A percentile compares a stretch with the other conserved stretches of the same genome.
Evolutionary conservation across 2,888 invertebrate genomes (phyloP).

Genomic region (Embidobia sp.): DNA sequence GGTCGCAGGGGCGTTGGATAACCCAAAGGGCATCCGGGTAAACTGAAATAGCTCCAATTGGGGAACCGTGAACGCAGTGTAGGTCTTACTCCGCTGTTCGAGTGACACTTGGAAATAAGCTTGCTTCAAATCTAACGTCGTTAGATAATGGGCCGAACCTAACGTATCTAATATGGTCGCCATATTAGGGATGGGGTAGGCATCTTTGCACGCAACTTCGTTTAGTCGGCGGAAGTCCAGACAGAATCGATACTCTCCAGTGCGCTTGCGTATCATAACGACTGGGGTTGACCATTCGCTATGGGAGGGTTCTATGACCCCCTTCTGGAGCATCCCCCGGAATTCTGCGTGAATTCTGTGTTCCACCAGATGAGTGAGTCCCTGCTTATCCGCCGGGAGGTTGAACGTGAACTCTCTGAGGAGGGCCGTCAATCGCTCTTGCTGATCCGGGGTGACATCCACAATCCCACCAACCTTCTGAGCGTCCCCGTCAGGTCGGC

Average conservation of each 20-base stretch:
- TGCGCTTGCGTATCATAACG: neutral
- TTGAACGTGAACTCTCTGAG: too few relatives aligned
- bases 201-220: neutral
- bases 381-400: too few relatives aligned
- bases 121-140: neutral
- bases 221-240: neutral
- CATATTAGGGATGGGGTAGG: too few relatives aligned
- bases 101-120: too few relatives aligned
- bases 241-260: neutral
- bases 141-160: neutral
- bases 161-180: neutral
- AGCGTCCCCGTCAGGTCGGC: too few relatives aligned
- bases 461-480: too few relatives aligned
- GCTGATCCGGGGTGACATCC: too few relatives aligned
- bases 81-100: neutral
- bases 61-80: neutral
- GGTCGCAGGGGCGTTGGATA: neutral
- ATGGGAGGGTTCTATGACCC: neutral
- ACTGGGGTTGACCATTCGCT: constrained; percentile 8
- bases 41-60: neutral
- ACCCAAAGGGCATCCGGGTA: neutral
- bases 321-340: neutral
- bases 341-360: too few relatives aligned
- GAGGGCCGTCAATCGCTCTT: too few relatives aligned
- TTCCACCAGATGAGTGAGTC: too few relatives aligned